Base-by-base conservation (phyloP, 2,888 invertebrate species). In the Drosophila atroscutellata region DNA sequence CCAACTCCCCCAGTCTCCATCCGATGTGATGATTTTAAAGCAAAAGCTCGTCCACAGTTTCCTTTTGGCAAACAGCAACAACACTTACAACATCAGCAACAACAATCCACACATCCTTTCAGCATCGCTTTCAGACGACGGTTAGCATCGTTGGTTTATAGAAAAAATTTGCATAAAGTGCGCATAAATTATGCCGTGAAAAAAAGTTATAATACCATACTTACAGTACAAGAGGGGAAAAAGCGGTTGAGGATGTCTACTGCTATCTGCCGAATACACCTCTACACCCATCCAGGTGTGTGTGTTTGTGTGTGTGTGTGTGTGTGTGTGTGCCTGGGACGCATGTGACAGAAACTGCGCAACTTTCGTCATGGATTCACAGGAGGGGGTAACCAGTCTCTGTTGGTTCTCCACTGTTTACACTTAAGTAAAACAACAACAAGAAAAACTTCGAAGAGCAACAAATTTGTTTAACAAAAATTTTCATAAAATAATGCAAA, bases 161-260 rank as follows among this genome's bases (percentile, higher is more conserved):
- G 86, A 85, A 85, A 90, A 90, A 85, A 88, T 91, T 89, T 91
- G 79, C 90, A 89, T 89, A 89, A 91, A 91, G 80, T 90, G 86
- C 79, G 86, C 87, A 89, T 89, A 89, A 89, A 89, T 89, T 89
- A 88, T 90, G 84, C 81, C 87, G 75, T 87, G 80, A 79, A 87
- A 80, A 86, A 86, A 90, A 87, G 88, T 90, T 88, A 90, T 89
- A 90, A 90, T 85, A 80, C 90, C 91, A 78, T 85, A 85, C 90
- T 85, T 85, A 85, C 88, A 89, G 79, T 62, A 62, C 39, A 59
- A 69, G 68, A 39, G 28, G 54, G 37, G 26, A 56, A 47, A 64
- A 59, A 11, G 42, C 37, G 36, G 54, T 52, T 47, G 32, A 52
- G 52, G 59, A 59, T 39, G 60, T 47, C 60, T 63, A 66, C 62